Conservation (phyloP, 2,797 vertebrate species). For the Petrocephalus schoutedeni region DNA sequence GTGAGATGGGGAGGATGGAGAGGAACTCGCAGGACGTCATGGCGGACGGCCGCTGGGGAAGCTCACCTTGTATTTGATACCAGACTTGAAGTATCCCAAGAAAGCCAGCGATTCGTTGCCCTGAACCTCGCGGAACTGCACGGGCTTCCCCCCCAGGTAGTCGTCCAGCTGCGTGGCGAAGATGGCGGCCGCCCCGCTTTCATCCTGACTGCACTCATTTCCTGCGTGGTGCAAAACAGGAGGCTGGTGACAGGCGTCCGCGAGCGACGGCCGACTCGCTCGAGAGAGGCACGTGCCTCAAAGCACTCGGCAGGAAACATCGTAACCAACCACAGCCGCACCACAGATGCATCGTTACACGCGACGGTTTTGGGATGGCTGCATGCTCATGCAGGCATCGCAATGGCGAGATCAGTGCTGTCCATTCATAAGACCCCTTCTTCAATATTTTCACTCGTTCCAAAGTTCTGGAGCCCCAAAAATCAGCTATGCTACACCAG, state of each 20-base stretch:
- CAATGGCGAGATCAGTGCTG: not conserved
- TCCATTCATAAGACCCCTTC: not conserved
- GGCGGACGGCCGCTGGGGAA: too few species aligned
- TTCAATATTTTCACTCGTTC: not conserved
- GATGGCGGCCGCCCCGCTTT: slow-evolving; percentile 76
- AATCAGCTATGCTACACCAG: not conserved
- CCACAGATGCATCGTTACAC: not conserved
- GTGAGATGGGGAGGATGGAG: not conserved
- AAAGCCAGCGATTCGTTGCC: slow-evolving; percentile 74
- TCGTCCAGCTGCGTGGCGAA: slow-evolving; percentile 82
- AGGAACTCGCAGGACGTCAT: not conserved
- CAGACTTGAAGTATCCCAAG: slow-evolving; percentile 78
- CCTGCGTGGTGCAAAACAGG: slow-evolving; percentile 53
- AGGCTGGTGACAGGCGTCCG: not conserved
- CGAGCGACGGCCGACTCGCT: not conserved
- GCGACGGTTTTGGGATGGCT: not conserved
- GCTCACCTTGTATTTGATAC: slow-evolving; percentile 79
- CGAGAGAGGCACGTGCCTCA: not conserved
- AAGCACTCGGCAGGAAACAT: not conserved
- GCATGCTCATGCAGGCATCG: not conserved
- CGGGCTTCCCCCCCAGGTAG: slow-evolving; percentile 60
- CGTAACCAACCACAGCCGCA: not conserved
- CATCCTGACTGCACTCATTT: slow-evolving; percentile 71
- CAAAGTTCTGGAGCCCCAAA: not conserved
- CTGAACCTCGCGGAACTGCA: slow-evolving; percentile 80